Evolutionary conservation across 1,140 invertebrate species (phyloP), one percentile per base, ranked within the genome.

Genomic region (Pinna nobilis): DNA sequence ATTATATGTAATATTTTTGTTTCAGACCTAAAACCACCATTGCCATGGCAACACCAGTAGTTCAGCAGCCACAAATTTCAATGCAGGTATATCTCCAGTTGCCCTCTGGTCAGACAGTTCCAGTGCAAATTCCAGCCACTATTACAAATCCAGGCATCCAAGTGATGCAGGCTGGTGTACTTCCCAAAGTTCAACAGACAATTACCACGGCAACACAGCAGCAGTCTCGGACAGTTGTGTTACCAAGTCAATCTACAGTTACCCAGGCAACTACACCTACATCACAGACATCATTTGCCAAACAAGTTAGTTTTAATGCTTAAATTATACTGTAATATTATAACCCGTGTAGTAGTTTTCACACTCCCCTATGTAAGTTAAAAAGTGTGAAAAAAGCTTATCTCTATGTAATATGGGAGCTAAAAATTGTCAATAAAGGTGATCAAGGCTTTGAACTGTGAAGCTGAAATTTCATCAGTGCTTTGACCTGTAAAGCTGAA

Each of bases 51-150:
- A 28, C 74, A 13, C 4, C 66, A 28, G 47, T 57, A 13, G 33
- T 63, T 0, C 59, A 55, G 41, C 76, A 69, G 60, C 49, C 74
- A 13, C 68, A 69, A 13, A 73, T 76, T 11, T 72, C 74, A 13
- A 77, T 86, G 72, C 81, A 86, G 70, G 84, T 88, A 30, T 80
- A 82, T 53, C 57, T 88, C 23, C 85, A 87, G 70, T 74, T 87
- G 33, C 87, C 86, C 7, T 80, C 69, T 50, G 87, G 87, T n/a
- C 82, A 86, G 70, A 83, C 82, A 23, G 75, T 87, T 1, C 84
- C 88, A 5, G 77, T 88, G 13, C 78, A 84, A 57, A 84, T 86
- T 39, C 87, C 86, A 28, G 84, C 82, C 20, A 77, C 82, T 41
- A 80, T 84, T 63, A 79, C 77, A 9, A 9, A 25, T 3, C 23